A percentile compares a stretch with the other conserved stretches of the same genome.
These are phyloP conservation scores for Montipora sp. DNA, from an alignment of 64 coral and sea anemone genomes.

Conservation along the genomic window DNA sequence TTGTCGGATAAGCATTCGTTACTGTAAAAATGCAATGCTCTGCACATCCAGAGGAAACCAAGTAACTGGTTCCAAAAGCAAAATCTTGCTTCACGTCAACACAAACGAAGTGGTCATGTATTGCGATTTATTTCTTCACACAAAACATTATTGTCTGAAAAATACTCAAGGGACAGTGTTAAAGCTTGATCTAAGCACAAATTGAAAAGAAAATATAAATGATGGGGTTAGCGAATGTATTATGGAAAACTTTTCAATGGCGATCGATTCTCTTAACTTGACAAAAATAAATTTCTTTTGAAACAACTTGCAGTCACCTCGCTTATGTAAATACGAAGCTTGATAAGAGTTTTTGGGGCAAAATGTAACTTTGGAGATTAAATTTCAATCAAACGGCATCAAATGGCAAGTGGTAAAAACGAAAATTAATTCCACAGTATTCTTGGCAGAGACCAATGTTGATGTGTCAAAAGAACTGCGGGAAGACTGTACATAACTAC, in stretches of 20 bases:
- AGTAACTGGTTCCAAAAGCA: too few relatives aligned
- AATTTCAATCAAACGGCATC: conserved; percentile 14
- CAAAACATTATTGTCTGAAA: background rate
- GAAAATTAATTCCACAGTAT: background rate
- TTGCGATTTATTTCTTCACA: background rate
- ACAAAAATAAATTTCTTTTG: background rate
- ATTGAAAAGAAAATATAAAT: background rate
- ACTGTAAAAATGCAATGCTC: too few relatives aligned
- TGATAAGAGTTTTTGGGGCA: background rate
- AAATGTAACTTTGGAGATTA: conserved; percentile 7
- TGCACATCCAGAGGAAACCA: background rate
- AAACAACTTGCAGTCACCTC: background rate
- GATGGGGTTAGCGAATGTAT: background rate
- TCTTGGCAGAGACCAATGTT: background rate
- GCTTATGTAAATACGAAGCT: background rate
- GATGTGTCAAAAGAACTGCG: background rate
- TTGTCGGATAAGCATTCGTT: background rate
- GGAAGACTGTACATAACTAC: background rate
- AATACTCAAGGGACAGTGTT: background rate
- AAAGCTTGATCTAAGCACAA: background rate
- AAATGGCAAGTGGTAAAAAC: too few relatives aligned
- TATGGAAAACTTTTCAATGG: background rate
- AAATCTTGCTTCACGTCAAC: too few relatives aligned
- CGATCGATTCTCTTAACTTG: background rate
- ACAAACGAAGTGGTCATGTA: background rate